Evolutionary conservation across 2,888 invertebrate genomes (phyloP), one percentile per base, ranked within the genome.

Genomic region (Tenthredo scrophulariae): DNA sequence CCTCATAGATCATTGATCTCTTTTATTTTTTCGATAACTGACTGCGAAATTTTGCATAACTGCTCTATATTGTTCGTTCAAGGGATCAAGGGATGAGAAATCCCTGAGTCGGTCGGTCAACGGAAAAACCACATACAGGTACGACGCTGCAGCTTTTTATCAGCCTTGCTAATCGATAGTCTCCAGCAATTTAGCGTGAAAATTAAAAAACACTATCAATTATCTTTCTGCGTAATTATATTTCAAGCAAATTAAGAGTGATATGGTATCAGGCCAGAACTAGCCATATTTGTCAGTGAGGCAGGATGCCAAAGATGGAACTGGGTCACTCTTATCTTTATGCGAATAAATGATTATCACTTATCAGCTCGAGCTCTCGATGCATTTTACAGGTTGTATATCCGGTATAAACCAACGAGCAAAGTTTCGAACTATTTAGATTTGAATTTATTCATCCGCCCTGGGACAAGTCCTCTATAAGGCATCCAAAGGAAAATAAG

Each of bases 291-390:
- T n/a, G 54, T n/a, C 65, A 67, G 33, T 67, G 29, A 67, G 72
- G 33, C 33, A 54, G 50, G n/a, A 50, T n/a, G 77, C 26, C 29
- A 33, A 77, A 54, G 29, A 54, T 54, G 10, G 54, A 77, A 77
- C 9, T 54, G 50, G 26, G 80, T 80, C 80, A 13, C 43, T 62
- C 40, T 80, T 62, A 80, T 62, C 37, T 77, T 54, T 9, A 62
- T 62, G 62, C 54, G 54, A 80, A 62, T 62, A 80, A 80, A 80
- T 65, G 33, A 80, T 40, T 80, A 80, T 62, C 62, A 80, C 62
- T 62, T 80, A 80, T 62, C 80, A 80, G 80, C 62, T 40, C 58
- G 33, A 33, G 33, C 67, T 67, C 67, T 26, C 6, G 18, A 5
- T 67, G 33, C 2, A 62, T 62, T 62, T 26, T 54, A 54, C 54